A percentile compares a stretch with the other conserved stretches of the same genome.
These are phyloP conservation scores for Poeciliopsis paucimaculata DNA, from an alignment of 2,797 vertebrate genomes.

Conservation along the genomic window DNA sequence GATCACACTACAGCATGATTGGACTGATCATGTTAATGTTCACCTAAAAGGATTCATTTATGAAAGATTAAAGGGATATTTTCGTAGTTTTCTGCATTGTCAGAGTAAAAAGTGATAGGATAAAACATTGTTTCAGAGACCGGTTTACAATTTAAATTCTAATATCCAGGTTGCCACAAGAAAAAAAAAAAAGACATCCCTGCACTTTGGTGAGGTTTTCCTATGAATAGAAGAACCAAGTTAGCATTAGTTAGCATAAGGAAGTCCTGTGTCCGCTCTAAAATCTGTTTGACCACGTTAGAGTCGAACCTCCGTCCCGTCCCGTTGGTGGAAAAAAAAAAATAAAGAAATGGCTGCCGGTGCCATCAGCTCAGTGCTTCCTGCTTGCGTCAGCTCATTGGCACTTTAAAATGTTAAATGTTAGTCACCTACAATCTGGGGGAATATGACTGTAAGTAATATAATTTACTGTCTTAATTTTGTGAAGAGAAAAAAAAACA, in stretches of 20 bases:
- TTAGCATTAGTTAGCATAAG: constrained; percentile 51
- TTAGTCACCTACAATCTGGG: constrained; percentile 33
- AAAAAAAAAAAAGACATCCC: constrained; percentile 4
- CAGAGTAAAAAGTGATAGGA: background rate
- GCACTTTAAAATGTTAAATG: constrained; percentile 76
- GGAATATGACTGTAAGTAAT: constrained; percentile 27
- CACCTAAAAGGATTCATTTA: background rate
- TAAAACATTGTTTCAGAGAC: constrained; percentile 11
- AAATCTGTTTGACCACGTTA: background rate
- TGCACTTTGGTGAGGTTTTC: constrained; percentile 41
- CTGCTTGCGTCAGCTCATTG: constrained; percentile 66
- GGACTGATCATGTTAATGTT: constrained; percentile 15
- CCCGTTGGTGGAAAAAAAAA: background rate
- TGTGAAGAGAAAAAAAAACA: constrained; percentile 43
- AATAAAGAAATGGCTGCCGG: constrained; percentile 28
- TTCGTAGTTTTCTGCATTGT: background rate
- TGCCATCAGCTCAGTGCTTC: constrained; percentile 60
- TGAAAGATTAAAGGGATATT: constrained; percentile 30
- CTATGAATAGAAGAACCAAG: constrained; percentile 39
- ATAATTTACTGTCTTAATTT: constrained; percentile 29
- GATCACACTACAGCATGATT: constrained; percentile 17
- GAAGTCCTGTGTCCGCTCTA: constrained; percentile 34
- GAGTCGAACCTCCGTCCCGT: background rate
- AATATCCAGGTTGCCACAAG: constrained; percentile 20
- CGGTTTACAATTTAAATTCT: background rate